A percentile compares a stretch with the other conserved stretches of the same genome.
These are phyloP conservation scores for Sycophila sp. DNA, from an alignment of 1,140 invertebrate genomes.

Conservation along the genomic window DNA sequence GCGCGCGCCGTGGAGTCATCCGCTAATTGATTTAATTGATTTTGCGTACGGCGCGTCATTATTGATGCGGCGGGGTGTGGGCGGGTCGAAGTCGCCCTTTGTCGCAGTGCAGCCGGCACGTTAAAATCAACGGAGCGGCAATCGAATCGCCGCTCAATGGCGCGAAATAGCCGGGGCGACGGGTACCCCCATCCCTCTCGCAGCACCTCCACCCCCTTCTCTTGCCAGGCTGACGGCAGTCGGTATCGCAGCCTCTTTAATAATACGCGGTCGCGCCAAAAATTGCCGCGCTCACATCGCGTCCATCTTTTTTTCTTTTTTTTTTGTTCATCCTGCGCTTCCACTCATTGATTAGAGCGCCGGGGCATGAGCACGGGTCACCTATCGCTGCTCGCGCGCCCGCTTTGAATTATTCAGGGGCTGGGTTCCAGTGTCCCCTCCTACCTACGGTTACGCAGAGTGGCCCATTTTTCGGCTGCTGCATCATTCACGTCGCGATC, in stretches of 20 bases:
- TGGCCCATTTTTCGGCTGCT: too few relatives aligned
- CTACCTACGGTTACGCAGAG: too few relatives aligned
- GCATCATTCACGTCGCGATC: too few relatives aligned
- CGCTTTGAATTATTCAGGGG: too few relatives aligned
- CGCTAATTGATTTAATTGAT: conserved; percentile 44
- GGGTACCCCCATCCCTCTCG: too few relatives aligned
- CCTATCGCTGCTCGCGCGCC: too few relatives aligned
- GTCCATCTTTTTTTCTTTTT: neutral
- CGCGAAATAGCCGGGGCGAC: conserved; percentile 30
- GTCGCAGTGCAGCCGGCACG: conserved; percentile 18
- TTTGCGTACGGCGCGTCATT: conserved; percentile 37
- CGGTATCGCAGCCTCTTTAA: conserved; percentile 1
- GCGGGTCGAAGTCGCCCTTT: conserved; percentile 6
- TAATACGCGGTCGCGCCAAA: neutral
- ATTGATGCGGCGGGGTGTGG: conserved; percentile 23
- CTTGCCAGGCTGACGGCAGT: too few relatives aligned
- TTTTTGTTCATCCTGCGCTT: too few relatives aligned
- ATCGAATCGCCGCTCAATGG: conserved; percentile 39
- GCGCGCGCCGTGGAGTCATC: conserved; percentile 15
- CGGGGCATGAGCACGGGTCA: too few relatives aligned
- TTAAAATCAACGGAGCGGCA: conserved; percentile 41
- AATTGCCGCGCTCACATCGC: neutral
- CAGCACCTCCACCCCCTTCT: too few relatives aligned
- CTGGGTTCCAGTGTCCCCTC: too few relatives aligned
- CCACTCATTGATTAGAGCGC: too few relatives aligned